Evolutionary conservation across 2,888 invertebrate genomes (phyloP).

Genomic region (Tachina fera): DNA sequence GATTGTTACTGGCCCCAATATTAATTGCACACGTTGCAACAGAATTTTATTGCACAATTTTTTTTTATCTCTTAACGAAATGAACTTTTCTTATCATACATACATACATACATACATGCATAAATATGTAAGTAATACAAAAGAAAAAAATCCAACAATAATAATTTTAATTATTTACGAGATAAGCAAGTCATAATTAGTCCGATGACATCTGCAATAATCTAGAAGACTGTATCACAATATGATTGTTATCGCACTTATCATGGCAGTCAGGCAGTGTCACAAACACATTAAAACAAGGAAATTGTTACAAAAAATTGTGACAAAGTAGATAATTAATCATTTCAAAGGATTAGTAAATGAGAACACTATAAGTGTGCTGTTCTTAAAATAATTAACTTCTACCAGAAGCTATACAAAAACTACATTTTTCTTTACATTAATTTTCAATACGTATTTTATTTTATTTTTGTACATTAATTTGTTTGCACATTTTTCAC

Average conservation of each 20-base stretch:
- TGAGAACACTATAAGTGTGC: not conserved
- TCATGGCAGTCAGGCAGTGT: not conserved
- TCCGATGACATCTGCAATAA: conserved; percentile 21
- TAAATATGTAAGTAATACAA: not conserved
- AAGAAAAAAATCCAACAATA: conserved; percentile 32
- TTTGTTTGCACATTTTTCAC: too few relatives aligned
- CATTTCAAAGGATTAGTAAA: conserved; percentile 3
- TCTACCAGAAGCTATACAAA: too few relatives aligned
- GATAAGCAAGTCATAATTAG: conserved; percentile 18
- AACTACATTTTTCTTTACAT: too few relatives aligned
- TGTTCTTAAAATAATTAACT: too few relatives aligned
- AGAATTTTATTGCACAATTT: conserved; percentile 16
- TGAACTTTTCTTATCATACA: conserved; percentile 64
- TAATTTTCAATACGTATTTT: too few relatives aligned
- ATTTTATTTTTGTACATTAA: too few relatives aligned
- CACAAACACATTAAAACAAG: conserved; percentile 7
- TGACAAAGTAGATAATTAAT: conserved; percentile 26
- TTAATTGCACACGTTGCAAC: conserved; percentile 30
- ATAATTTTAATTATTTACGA: not conserved
- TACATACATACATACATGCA: not conserved
- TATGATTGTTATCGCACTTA: conserved; percentile 26
- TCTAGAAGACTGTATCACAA: not conserved
- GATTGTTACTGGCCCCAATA: not conserved
- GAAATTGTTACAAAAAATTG: not conserved
- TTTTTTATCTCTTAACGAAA: conserved; percentile 36